A percentile compares a stretch with the other conserved stretches of the same genome.
phyloP scores from a whole-genome alignment of 2,888 invertebrate genomes.

The Unio delphinus region DNA sequence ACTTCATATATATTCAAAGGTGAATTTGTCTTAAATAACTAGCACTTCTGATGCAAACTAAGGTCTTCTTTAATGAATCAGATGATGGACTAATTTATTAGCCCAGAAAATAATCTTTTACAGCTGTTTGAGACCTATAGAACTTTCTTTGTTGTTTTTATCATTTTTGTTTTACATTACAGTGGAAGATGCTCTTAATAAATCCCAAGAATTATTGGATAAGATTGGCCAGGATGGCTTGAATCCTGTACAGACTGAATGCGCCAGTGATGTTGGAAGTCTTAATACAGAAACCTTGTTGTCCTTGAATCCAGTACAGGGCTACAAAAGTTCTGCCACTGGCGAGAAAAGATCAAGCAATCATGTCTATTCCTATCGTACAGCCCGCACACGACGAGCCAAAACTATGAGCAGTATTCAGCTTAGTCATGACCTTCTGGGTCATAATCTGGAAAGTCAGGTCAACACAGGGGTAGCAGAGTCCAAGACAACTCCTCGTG shows the following conservation, averaged over 20 bases:
- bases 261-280: constrained; percentile 48
- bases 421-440: constrained; percentile 34
- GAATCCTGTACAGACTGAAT: constrained; percentile 17
- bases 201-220: constrained; percentile 41
- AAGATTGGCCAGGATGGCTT: constrained; percentile 37
- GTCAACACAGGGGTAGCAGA: constrained; percentile 15
- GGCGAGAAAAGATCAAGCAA: constrained; percentile 15
- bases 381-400: constrained; percentile 30
- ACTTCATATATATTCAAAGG: no score
- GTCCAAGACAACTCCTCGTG: constrained; percentile 9
- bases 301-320: constrained; percentile 39
- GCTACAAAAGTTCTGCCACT: constrained; percentile 10
- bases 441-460: constrained; percentile 1
- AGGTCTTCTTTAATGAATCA: no score
- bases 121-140: not conserved
- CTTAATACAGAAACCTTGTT: constrained; percentile 48
- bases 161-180: constrained; percentile 15
- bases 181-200: constrained; percentile 52
- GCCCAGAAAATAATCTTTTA: no score
- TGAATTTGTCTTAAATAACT: no score
- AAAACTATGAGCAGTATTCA: constrained; percentile 39
- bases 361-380: constrained; percentile 50
- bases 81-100: no score
- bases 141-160: not conserved
- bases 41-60: no score